These are phyloP conservation scores for Eilema caniola DNA, from an alignment of 2,888 invertebrate species.

Conservation along the genomic window DNA sequence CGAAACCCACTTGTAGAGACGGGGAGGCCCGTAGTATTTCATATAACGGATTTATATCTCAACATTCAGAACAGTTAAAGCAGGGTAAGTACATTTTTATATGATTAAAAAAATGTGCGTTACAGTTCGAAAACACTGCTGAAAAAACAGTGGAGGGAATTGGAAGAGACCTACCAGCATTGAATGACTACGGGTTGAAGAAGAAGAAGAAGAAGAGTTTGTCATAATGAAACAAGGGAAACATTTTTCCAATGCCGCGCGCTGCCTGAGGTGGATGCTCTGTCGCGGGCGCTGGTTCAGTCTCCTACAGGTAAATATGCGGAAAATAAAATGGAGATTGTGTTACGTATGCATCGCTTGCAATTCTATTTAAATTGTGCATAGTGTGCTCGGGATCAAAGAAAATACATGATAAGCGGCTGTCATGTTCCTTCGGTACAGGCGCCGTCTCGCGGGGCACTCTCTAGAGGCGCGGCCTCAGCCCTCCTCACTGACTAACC, in stretches of 20 bases:
- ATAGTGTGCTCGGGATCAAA: not conserved
- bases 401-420: not conserved
- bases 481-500: conserved; percentile 5
- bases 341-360: not conserved
- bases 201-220: too few relatives aligned
- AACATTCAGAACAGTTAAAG: too few relatives aligned
- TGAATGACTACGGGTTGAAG: too few relatives aligned
- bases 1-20: too few relatives aligned
- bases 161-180: too few relatives aligned
- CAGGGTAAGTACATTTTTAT: too few relatives aligned
- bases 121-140: too few relatives aligned
- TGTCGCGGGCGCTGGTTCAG: not conserved
- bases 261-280: not conserved
- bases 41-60: too few relatives aligned
- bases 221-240: too few relatives aligned
- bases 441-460: not conserved
- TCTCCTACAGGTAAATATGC: not conserved
- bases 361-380: not conserved
- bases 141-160: too few relatives aligned
- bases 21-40: too few relatives aligned
- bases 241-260: not conserved
- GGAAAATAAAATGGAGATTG: not conserved
- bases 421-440: not conserved
- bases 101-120: too few relatives aligned
- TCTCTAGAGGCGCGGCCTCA: not conserved